phyloP scores from a whole-genome alignment of 2,888 invertebrate species.

The Eristalis pertinax region DNA sequence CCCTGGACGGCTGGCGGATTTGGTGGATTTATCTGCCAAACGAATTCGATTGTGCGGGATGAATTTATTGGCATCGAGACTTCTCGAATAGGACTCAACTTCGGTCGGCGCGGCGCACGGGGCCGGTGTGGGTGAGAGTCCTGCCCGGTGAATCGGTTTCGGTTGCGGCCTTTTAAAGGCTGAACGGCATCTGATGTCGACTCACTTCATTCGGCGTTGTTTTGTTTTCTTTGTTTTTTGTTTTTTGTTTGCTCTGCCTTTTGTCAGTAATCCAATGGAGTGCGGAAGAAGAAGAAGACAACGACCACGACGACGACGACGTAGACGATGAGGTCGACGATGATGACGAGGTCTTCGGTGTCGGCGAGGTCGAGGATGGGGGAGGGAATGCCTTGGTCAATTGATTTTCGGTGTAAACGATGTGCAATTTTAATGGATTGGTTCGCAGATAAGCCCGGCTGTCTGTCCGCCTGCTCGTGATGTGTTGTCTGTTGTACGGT shows the following conservation, averaged over 20 bases:
- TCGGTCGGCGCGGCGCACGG: background rate
- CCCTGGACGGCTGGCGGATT: constrained; percentile 42
- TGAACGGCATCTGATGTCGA: constrained; percentile 47
- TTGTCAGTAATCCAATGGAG: constrained; percentile 32
- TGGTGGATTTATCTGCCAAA: constrained; percentile 71
- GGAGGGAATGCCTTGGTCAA: constrained; percentile 79
- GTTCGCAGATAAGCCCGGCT: constrained; percentile 78
- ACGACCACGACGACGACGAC: no score
- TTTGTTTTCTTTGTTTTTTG: constrained; percentile 7
- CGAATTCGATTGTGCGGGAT: constrained; percentile 69
- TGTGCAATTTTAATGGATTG: constrained; percentile 82
- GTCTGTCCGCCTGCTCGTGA: constrained; percentile 47
- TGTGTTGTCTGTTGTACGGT: constrained; percentile 67
- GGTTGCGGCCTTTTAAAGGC: constrained; percentile 58
- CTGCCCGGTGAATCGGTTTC: constrained; percentile 11
- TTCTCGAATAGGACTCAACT: constrained; percentile 60
- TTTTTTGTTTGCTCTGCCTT: background rate
- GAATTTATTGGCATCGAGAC: constrained; percentile 80
- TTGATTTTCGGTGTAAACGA: constrained; percentile 82
- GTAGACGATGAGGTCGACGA: background rate
- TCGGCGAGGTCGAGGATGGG: background rate
- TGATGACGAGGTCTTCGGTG: background rate
- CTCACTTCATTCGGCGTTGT: constrained; percentile 7
- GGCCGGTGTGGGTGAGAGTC: constrained; percentile 41
- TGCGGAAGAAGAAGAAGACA: background rate